A percentile compares a stretch with the other conserved stretches of the same genome.
phyloP scores from a whole-genome alignment of 2,888 invertebrate genomes.

The Drosophila infuscata region DNA sequence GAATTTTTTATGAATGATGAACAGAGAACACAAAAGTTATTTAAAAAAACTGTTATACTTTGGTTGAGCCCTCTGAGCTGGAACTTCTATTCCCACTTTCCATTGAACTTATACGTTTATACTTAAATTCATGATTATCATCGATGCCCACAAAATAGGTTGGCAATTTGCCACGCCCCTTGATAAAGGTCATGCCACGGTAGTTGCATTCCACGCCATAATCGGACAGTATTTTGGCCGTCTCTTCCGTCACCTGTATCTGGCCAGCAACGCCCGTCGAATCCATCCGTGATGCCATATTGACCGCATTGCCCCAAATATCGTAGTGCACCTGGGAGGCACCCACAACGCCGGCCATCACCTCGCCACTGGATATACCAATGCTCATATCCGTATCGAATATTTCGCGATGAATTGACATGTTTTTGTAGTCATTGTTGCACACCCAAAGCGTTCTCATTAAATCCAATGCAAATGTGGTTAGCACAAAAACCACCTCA shows the following conservation, averaged over 20 bases:
- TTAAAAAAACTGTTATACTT: not conserved
- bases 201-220: slow-evolving; percentile 89
- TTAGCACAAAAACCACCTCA: slow-evolving; percentile 88
- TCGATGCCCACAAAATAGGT: slow-evolving; percentile 91
- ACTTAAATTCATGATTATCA: slow-evolving; percentile 85
- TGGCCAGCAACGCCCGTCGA: slow-evolving; percentile 92
- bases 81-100: not conserved
- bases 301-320: slow-evolving; percentile 98
- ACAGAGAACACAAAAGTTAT: not conserved
- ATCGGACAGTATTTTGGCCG: slow-evolving; percentile 88
- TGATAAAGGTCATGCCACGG: slow-evolving; percentile 90
- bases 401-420: slow-evolving; percentile 59
- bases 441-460: slow-evolving; percentile 88
- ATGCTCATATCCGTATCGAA: slow-evolving; percentile 71
- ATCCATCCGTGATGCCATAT: slow-evolving; percentile 98
- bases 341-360: slow-evolving; percentile 97
- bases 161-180: slow-evolving; percentile 88
- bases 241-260: slow-evolving; percentile 92
- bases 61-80: not conserved
- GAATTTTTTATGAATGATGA: not conserved
- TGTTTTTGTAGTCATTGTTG: slow-evolving; percentile 85
- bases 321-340: slow-evolving; percentile 97
- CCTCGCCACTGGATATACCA: slow-evolving; percentile 95
- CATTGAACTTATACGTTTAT: not conserved
- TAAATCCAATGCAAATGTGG: slow-evolving; percentile 86